A percentile compares a stretch with the other conserved stretches of the same genome.
Conservation (phyloP, 1,140 invertebrate genomes). For the Listronotus bonariensis region DNA sequence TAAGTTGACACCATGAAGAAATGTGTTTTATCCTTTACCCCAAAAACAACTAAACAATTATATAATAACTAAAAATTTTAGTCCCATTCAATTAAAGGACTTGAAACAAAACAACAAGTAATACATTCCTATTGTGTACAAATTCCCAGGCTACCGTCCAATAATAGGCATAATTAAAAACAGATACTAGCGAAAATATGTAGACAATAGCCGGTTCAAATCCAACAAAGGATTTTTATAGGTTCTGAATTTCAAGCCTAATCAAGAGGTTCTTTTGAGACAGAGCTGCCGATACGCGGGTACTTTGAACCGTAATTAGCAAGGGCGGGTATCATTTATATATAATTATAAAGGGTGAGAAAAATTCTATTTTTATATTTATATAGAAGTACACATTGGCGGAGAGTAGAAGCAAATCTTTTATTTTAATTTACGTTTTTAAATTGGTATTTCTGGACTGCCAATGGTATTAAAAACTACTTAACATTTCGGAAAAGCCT, state of each 20-base stretch:
- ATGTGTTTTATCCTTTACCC: too few species aligned
- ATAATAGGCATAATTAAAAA: slow-evolving; percentile 17
- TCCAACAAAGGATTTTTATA: slow-evolving; percentile 23
- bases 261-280: slow-evolving; percentile 31
- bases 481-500: too few species aligned
- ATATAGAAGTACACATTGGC: slow-evolving; percentile 14
- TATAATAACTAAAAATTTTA: too few species aligned
- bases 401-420: not conserved
- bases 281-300: slow-evolving; percentile 25
- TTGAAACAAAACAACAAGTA: too few species aligned
- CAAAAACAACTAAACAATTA: too few species aligned
- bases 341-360: slow-evolving; percentile 36
- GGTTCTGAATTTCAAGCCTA: slow-evolving; percentile 33
- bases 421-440: too few species aligned
- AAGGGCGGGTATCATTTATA: slow-evolving; percentile 32
- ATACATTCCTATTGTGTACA: not conserved
- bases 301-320: slow-evolving; percentile 31
- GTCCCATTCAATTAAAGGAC: too few species aligned
- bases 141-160: slow-evolving; percentile 19
- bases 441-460: too few species aligned
- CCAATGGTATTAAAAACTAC: too few species aligned
- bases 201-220: slow-evolving; percentile 23
- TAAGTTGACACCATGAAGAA: too few species aligned
- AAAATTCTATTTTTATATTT: slow-evolving; percentile 24
- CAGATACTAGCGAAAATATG: slow-evolving; percentile 14